Conservation (phyloP, 2,113 vertebrate genomes). For the Dasyurus viverrinus region DNA sequence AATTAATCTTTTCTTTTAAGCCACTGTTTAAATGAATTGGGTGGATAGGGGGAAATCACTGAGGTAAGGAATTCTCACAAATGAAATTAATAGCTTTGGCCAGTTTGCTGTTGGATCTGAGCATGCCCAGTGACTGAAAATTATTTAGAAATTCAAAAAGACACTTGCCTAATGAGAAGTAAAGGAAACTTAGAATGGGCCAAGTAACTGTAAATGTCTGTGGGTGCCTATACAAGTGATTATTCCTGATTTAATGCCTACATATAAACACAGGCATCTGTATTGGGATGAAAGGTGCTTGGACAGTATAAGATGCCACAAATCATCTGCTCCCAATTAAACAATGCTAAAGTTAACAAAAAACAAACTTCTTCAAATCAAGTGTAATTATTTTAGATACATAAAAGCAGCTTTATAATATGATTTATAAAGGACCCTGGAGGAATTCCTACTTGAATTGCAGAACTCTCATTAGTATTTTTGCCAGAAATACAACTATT, state of each 20-base stretch:
- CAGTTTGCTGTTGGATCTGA: background rate
- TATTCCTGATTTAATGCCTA: rapidly evolving
- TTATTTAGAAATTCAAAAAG: background rate
- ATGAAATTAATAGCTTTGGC: background rate
- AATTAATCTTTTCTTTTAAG: slow-evolving; percentile 55
- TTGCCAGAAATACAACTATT: slow-evolving; percentile 29
- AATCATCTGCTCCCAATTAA: slow-evolving; percentile 57
- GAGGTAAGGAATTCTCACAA: background rate
- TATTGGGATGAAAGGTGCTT: background rate
- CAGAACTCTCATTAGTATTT: slow-evolving; percentile 54
- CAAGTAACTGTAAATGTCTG: background rate
- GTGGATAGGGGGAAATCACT: slow-evolving; percentile 38
- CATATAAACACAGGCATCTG: background rate
- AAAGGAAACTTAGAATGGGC: background rate
- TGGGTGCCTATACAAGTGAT: rapidly evolving
- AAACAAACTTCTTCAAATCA: slow-evolving; percentile 68
- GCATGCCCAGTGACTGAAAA: background rate
- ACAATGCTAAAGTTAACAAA: slow-evolving; percentile 49
- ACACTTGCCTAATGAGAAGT: background rate
- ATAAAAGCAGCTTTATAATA: slow-evolving; percentile 67
- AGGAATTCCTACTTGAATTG: slow-evolving; percentile 50
- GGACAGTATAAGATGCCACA: background rate
- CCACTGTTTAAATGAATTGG: slow-evolving; percentile 54
- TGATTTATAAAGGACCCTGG: slow-evolving; percentile 52
- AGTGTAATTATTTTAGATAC: slow-evolving; percentile 71